Conservation (phyloP, 2,113 vertebrate species). For the Cololabis saira region DNA sequence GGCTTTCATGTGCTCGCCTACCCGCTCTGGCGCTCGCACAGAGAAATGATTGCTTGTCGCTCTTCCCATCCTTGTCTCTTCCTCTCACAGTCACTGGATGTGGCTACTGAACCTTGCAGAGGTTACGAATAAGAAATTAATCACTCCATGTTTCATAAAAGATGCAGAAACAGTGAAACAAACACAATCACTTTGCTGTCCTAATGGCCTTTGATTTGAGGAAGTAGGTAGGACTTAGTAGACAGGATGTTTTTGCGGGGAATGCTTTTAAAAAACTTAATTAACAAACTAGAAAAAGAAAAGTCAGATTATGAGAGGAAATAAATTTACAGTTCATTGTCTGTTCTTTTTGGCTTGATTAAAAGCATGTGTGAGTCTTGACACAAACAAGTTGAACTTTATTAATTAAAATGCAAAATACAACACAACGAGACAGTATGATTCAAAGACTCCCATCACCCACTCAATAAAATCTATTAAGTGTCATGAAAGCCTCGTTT, state of each 20-base stretch:
- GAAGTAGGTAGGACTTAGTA: slow-evolving; percentile 19
- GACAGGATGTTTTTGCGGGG: too few relatives aligned
- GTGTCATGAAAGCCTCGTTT: slow-evolving; percentile 77
- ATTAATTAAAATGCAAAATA: slow-evolving; percentile 8
- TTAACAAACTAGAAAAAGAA: slow-evolving; percentile 7
- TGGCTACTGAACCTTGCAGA: slow-evolving; percentile 72
- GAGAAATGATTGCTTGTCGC: slow-evolving; percentile 87
- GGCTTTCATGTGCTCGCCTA: slow-evolving; percentile 90
- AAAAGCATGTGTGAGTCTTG: background rate
- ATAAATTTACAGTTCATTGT: background rate
- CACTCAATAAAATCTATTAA: slow-evolving; percentile 70
- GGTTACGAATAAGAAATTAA: slow-evolving; percentile 66
- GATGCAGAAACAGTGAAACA: slow-evolving; percentile 49
- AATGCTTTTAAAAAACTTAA: slow-evolving; percentile 11
- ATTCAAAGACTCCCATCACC: slow-evolving; percentile 54
- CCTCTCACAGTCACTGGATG: slow-evolving; percentile 69
- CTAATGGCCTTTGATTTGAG: slow-evolving; percentile 45
- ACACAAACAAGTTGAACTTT: slow-evolving; percentile 3
- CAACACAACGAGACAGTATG: slow-evolving; percentile 22
- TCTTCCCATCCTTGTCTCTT: slow-evolving; percentile 66
- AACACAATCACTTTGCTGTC: slow-evolving; percentile 22
- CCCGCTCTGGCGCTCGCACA: slow-evolving; percentile 86
- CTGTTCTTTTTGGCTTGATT: background rate
- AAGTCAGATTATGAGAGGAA: slow-evolving; percentile 21
- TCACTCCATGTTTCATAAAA: slow-evolving; percentile 66